These are phyloP conservation scores for Prionailurus bengalensis DNA, from an alignment of 2,113 vertebrate genomes.

Conservation along the genomic window DNA sequence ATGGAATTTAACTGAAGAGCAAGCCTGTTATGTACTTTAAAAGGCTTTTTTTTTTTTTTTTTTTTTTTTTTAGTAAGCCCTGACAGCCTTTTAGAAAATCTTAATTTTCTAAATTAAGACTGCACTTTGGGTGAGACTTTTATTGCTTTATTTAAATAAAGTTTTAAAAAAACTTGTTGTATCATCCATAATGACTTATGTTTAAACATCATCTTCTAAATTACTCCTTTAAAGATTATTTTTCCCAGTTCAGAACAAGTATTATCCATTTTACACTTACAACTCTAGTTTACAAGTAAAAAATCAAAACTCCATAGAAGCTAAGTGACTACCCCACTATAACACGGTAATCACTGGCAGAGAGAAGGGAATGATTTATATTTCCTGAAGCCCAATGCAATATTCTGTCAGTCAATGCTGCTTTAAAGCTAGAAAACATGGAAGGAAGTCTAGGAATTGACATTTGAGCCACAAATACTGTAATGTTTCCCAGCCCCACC, in stretches of 20 bases:
- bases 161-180: background rate
- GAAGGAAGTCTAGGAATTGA: background rate
- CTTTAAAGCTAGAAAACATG: slow-evolving; percentile 8
- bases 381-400: slow-evolving; percentile 9
- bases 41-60: slow-evolving; percentile 23
- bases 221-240: background rate
- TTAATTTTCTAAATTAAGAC: background rate
- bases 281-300: slow-evolving; percentile 53
- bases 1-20: slow-evolving; percentile 6
- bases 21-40: background rate
- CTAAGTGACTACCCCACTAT: background rate
- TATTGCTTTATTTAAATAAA: slow-evolving; percentile 41
- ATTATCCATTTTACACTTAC: slow-evolving; percentile 17
- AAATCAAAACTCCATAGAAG: background rate
- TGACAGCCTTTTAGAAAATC: background rate
- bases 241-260: slow-evolving; percentile 1
- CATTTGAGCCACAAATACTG: background rate
- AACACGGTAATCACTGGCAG: background rate
- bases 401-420: background rate
- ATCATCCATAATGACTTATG: background rate
- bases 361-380: background rate
- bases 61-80: slow-evolving; percentile 25
- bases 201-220: slow-evolving; percentile 30
- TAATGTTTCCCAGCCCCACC: background rate
- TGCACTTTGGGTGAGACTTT: background rate